Evolutionary conservation across 1,140 invertebrate genomes (phyloP), one percentile per base, ranked within the genome.

Genomic region (Lycorma delicatula): DNA sequence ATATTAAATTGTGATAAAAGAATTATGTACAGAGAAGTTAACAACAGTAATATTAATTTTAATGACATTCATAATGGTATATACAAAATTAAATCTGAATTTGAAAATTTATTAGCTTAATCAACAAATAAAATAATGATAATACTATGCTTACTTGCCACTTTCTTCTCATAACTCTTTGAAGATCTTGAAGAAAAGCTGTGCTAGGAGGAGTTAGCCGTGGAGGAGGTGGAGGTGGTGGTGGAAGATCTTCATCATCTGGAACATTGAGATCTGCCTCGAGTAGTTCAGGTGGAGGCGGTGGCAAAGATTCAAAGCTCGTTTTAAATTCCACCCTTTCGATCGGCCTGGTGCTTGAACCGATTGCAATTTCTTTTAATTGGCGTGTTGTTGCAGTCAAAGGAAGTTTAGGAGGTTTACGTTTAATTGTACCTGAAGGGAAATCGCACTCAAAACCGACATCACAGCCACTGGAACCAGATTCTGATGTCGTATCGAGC

Each of bases 101-200:
- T n/a, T n/a, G n/a, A n/a, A n/a, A n/a, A n/a, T n/a, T n/a, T n/a
- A n/a, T n/a, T n/a, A n/a, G n/a, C n/a, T n/a, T n/a, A n/a, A n/a
- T n/a, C n/a, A n/a, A 5, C 20, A 5, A 41, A 12, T 41, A 20
- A 41, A 12, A 41, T 4, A 20, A 49, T 49, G 47, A 28, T 28
- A 27, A 27, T 23, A 7, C n/a, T 16, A 18, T 36, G 18, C 29
- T 38, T 1, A 92, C 89, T 68, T 93, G 89, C 91, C 91, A 93
- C 66, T 95, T 95, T 63, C 93, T 93, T 48, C 88, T 80, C 87
- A 94, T 93, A 0, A 94, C 91, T 46, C 90, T 75, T 63, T 94
- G 90, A 6, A 94, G 74, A 71, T 94, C 91, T 67, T 85, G 85
- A 7, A 94, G 73, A 64, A 95, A 94, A 44, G 89, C 86, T 3